Base-by-base conservation (phyloP, 2,888 invertebrate genomes). In the Stenolophus ochropezus region DNA sequence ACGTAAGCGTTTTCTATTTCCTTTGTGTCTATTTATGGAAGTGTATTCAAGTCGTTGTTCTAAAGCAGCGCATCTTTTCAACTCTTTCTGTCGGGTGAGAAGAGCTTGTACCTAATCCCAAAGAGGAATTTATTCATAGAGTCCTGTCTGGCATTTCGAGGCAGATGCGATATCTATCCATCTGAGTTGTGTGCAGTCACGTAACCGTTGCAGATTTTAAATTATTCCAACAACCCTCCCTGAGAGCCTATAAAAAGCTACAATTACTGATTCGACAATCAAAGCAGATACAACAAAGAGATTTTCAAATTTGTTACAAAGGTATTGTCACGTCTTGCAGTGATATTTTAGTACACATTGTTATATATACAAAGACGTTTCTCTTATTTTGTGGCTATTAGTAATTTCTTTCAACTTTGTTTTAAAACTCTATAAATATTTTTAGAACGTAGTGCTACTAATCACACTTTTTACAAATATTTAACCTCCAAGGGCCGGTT, bases 161-260 rank as follows among this genome's bases (percentile, higher is more conserved):
- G 23, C 27, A 61, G 27, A 20, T 33, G 65, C 65, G 65, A 69
- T 69, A 79, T 71, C 79, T 53, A 71, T 79, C 79, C 79, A 79
- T 53, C 71, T 51, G 51, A 21, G 33, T 71, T 49, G 73, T 80
- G 73, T 80, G 71, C 73, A 80, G 71, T 71, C 80, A 80, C 80
- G 80, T 79, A 71, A 27, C 61, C 33, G 73, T 21, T 58, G 58
- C 73, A 53, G 80, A 80, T 80, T 80, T 80, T 80, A 80, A 80
- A 80, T 80, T 58, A 80, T 80, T 69, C 80, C 71, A 69, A 71
- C 69, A 53, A 33, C 14, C 65, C 78, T 78, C 65, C 49, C 27
- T 20, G 5, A 69, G 27, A 61, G 33, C 27, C 16, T 69, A 69
- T 11, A 42, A 1, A 69, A 16, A 27, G 58, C 23, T 21, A 23